phyloP scores from a whole-genome alignment of 1,140 invertebrate genomes.

The Myzus persicae region DNA sequence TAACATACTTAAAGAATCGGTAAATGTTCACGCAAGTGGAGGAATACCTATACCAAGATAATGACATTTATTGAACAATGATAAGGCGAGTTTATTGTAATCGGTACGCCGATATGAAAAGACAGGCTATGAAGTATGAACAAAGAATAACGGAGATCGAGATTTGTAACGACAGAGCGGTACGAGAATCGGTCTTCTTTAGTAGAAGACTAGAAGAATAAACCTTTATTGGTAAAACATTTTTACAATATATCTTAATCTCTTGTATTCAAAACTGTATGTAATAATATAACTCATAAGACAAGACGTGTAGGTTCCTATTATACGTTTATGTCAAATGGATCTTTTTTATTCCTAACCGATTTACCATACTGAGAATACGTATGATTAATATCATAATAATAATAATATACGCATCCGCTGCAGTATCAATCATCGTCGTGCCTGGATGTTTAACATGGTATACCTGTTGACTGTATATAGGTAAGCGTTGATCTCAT shows the following conservation, averaged over 20 bases:
- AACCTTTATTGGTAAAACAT: too few relatives aligned
- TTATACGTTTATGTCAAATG: not conserved
- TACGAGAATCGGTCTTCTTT: too few relatives aligned
- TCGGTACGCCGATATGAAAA: constrained; percentile 8
- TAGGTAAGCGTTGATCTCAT: not conserved
- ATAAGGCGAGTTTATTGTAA: not conserved
- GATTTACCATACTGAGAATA: not conserved
- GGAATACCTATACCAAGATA: not conserved
- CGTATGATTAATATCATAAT: not conserved
- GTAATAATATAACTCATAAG: too few relatives aligned
- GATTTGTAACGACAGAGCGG: not conserved
- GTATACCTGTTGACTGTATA: not conserved
- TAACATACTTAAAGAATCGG: not conserved
- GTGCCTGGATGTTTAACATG: not conserved
- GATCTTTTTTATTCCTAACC: not conserved
- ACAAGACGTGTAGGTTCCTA: not conserved
- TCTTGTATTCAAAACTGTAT: not conserved
- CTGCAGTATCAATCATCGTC: too few relatives aligned
- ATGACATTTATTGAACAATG: not conserved
- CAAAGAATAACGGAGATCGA: not conserved
- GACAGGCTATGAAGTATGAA: not conserved
- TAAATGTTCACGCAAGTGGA: constrained; percentile 1
- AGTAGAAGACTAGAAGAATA: too few relatives aligned
- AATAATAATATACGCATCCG: too few relatives aligned
- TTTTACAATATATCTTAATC: too few relatives aligned